Conservation (phyloP, 1,140 invertebrate species). For the Bombus huntii region DNA sequence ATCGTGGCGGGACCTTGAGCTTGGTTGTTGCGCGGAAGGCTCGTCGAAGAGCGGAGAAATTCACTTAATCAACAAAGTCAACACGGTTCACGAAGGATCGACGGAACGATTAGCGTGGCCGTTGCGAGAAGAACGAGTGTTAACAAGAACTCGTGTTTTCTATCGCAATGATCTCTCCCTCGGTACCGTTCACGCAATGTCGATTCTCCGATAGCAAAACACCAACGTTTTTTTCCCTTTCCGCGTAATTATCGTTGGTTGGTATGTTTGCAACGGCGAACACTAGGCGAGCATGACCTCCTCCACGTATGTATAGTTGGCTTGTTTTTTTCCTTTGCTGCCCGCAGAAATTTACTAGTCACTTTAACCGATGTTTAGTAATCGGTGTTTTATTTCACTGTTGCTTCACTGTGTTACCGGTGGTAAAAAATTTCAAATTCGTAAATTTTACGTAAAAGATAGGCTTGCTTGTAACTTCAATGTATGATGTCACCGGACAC, state of each 20-base stretch:
- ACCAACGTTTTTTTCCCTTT: no score
- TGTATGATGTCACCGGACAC: no score
- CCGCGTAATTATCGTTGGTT: not conserved
- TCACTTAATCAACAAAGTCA: conserved; percentile 19
- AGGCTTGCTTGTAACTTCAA: no score
- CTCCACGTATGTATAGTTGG: not conserved
- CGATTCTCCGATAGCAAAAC: not conserved
- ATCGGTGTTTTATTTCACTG: no score
- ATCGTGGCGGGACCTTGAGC: not conserved
- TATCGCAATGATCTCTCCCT: conserved; percentile 13
- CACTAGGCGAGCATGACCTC: not conserved
- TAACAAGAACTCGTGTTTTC: conserved; percentile 26
- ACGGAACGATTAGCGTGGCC: conserved; percentile 10
- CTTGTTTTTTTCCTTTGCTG: not conserved
- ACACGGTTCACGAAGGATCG: conserved; percentile 7
- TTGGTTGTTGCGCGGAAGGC: not conserved
- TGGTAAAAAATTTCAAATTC: no score
- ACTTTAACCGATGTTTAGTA: no score
- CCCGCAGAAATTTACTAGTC: no score
- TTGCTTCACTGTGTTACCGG: no score
- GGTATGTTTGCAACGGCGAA: not conserved
- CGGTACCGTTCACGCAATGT: conserved; percentile 16
- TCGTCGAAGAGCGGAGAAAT: not conserved
- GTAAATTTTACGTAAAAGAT: no score
- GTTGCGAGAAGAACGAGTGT: not conserved